Conservation (phyloP, 2,888 invertebrate species). For the Tiphia femorata region DNA sequence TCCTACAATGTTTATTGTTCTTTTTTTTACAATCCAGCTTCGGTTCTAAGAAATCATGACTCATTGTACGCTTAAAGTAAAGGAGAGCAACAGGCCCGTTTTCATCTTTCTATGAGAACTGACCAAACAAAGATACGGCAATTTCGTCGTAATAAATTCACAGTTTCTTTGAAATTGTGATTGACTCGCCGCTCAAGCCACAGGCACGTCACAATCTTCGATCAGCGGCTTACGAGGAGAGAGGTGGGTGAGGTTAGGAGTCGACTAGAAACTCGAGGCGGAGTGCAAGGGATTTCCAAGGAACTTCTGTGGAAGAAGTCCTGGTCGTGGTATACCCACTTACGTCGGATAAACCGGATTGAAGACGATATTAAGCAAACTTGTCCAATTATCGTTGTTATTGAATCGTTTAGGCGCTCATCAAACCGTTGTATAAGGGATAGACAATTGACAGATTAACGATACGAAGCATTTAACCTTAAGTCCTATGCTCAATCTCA, state of each 20-base stretch:
- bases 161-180: conserved; percentile 50
- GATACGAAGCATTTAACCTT: no score
- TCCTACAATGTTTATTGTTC: no score
- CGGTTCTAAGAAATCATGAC: no score
- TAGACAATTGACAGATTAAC: no score
- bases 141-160: conserved; percentile 54
- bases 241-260: conserved; percentile 16
- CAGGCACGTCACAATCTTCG: conserved; percentile 46
- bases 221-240: conserved; percentile 49
- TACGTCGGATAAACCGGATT: conserved; percentile 42
- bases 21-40: no score
- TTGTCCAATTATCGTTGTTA: conserved; percentile 40
- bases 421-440: no score
- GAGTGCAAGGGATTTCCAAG: conserved; percentile 6
- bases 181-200: conserved; percentile 40
- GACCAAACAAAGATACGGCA: conserved; percentile 56
- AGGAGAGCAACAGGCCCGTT: no score
- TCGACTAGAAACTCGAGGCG: conserved; percentile 13
- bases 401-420: no score
- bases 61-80: no score
- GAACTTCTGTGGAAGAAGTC: conserved; percentile 10
- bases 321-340: conserved; percentile 19
- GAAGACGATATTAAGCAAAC: conserved; percentile 43
- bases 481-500: no score
- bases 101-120: no score